A percentile compares a stretch with the other conserved stretches of the same genome.
Conservation (phyloP, 1,140 invertebrate species). For the Drosophila baimaii region DNA sequence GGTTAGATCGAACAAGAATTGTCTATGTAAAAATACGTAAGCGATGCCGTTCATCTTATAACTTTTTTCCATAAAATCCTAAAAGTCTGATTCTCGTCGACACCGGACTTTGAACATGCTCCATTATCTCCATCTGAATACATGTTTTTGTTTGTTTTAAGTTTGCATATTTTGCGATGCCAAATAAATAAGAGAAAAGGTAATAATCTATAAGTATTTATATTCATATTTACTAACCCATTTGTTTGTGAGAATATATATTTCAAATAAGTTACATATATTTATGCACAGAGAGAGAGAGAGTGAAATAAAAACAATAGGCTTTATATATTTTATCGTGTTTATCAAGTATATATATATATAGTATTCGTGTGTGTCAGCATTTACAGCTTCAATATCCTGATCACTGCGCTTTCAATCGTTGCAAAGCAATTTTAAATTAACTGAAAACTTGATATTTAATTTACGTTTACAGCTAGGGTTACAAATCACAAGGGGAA, state of each 20-base stretch:
- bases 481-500: conserved; percentile 65
- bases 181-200: conserved; percentile 65
- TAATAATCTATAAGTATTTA: conserved; percentile 63
- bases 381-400: conserved; percentile 23
- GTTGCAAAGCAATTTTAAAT: conserved; percentile 21
- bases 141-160: conserved; percentile 34
- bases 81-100: conserved; percentile 83
- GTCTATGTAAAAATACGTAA: conserved; percentile 11
- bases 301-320: conserved; percentile 11
- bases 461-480: conserved; percentile 54
- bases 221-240: conserved; percentile 14
- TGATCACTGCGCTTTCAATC: conserved; percentile 8
- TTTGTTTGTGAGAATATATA: background rate
- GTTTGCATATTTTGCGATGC: conserved; percentile 45
- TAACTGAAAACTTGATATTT: conserved; percentile 13
- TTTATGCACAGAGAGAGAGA: conserved; percentile 1
- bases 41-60: conserved; percentile 41
- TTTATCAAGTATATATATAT: conserved; percentile 12
- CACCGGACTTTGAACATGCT: conserved; percentile 84
- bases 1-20: conserved; percentile 53
- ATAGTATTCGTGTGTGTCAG: conserved; percentile 14
- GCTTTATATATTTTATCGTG: conserved; percentile 14
- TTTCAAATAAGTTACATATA: conserved; percentile 9
- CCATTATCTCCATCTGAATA: conserved; percentile 83
- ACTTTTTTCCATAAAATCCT: conserved; percentile 83